Evolutionary conservation across 2,888 invertebrate genomes (phyloP).

Genomic region (Brassicogethes aeneus): DNA sequence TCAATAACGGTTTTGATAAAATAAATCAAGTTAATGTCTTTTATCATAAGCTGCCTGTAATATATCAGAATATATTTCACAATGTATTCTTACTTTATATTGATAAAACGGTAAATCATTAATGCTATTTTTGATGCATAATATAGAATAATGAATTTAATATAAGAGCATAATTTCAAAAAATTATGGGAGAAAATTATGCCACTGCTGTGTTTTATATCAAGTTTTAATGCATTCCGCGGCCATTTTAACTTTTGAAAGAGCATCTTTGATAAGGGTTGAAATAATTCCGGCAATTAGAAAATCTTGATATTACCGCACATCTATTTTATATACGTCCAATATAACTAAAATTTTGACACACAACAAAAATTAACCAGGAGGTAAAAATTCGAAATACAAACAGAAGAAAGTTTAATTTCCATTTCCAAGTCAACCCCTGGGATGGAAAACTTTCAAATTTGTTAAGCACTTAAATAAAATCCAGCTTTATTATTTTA

Average conservation of each 20-base stretch:
- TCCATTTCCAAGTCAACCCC: too few species aligned
- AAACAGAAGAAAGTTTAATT: too few species aligned
- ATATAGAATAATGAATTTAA: neutral
- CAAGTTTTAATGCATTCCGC: neutral
- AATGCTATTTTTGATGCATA: neutral
- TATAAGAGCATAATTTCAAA: neutral
- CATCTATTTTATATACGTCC: too few species aligned
- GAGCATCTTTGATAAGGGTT: neutral
- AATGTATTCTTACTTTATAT: neutral
- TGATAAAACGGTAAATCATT: neutral
- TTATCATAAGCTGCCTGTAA: neutral
- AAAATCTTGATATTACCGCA: neutral
- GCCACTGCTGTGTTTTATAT: neutral
- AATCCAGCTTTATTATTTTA: too few species aligned
- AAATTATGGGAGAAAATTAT: neutral
- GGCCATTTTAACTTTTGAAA: neutral
- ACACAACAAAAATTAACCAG: too few species aligned
- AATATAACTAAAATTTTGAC: too few species aligned
- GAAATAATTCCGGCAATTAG: neutral
- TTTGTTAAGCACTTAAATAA: too few species aligned
- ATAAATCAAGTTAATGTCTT: slow-evolving; percentile 1
- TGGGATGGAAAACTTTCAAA: too few species aligned
- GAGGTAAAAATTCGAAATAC: too few species aligned
- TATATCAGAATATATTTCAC: neutral
- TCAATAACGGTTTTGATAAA: neutral